Conservation (phyloP, 2,113 vertebrate genomes). For the Tupaia chinensis region DNA sequence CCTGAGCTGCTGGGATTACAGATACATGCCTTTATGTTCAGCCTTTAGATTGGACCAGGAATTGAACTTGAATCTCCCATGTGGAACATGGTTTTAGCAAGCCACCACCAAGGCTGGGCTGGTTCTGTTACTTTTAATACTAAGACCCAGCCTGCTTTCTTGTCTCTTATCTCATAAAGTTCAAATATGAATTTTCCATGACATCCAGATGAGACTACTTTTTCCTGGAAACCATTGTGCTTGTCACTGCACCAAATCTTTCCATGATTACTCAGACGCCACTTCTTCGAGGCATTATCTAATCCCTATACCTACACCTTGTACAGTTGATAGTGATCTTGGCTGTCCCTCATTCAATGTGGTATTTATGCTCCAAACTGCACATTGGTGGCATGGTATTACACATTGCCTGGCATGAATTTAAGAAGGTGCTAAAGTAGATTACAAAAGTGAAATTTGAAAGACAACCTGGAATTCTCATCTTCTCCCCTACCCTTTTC, state of each 20-base stretch:
- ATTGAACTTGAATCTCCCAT: no score
- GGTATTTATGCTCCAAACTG: not conserved
- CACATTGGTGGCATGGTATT: not conserved
- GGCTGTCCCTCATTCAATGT: not conserved
- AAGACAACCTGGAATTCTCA: not conserved
- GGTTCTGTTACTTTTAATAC: constrained; percentile 11
- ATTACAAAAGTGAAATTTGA: not conserved
- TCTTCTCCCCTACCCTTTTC: not conserved
- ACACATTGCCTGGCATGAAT: not conserved
- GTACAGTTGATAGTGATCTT: not conserved
- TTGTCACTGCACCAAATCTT: not conserved
- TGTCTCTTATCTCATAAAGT: not conserved
- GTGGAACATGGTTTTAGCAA: no score
- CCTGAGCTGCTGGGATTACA: no score
- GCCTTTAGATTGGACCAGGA: no score
- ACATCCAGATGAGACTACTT: not conserved
- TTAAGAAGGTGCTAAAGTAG: not conserved
- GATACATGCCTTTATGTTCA: no score
- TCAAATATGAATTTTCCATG: constrained; percentile 1
- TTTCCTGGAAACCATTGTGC: not conserved
- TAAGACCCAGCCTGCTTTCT: not conserved
- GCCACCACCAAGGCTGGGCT: no score
- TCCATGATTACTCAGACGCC: not conserved
- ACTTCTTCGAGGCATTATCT: not conserved
- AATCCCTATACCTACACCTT: not conserved